Percentiles rank a stretch among this genome's conserved stretches.
These are phyloP conservation scores for Camponotus fellah DNA, from an alignment of 2,888 invertebrate genomes.

Conservation along the genomic window DNA sequence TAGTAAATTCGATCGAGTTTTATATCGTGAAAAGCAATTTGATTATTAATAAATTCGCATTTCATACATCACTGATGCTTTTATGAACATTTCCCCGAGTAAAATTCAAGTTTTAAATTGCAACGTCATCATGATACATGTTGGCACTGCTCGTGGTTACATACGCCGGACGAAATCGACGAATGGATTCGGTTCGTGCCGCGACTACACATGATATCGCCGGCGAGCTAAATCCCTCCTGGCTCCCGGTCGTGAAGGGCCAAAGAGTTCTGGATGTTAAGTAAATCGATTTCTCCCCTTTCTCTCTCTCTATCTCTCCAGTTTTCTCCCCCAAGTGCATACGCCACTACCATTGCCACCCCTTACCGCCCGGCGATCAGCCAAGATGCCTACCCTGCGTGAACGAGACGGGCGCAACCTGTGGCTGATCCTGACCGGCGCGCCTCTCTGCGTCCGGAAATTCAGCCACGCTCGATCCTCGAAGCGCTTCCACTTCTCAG, in stretches of 20 bases:
- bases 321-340: slow-evolving; percentile 57
- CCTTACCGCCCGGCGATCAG: slow-evolving; percentile 60
- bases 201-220: slow-evolving; percentile 15
- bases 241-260: slow-evolving; percentile 6
- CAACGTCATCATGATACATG: background rate
- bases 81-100: background rate
- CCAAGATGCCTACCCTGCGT: slow-evolving; percentile 74
- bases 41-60: background rate
- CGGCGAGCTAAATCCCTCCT: slow-evolving; percentile 17
- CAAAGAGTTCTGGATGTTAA: slow-evolving; percentile 60
- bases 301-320: slow-evolving; percentile 65
- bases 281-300: slow-evolving; percentile 72
- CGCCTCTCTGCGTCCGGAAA: slow-evolving; percentile 83
- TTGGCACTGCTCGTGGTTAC: background rate
- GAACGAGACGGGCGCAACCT: slow-evolving; percentile 82
- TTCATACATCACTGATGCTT: background rate
- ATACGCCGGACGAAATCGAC: background rate
- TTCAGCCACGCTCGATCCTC: slow-evolving; percentile 82
- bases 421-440: slow-evolving; percentile 84
- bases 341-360: background rate
- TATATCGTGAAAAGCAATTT: background rate
- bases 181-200: background rate
- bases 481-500: slow-evolving; percentile 77
- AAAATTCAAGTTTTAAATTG: background rate
- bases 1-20: background rate